Conservation (phyloP, 2,797 vertebrate genomes). For the Morelia viridis region DNA sequence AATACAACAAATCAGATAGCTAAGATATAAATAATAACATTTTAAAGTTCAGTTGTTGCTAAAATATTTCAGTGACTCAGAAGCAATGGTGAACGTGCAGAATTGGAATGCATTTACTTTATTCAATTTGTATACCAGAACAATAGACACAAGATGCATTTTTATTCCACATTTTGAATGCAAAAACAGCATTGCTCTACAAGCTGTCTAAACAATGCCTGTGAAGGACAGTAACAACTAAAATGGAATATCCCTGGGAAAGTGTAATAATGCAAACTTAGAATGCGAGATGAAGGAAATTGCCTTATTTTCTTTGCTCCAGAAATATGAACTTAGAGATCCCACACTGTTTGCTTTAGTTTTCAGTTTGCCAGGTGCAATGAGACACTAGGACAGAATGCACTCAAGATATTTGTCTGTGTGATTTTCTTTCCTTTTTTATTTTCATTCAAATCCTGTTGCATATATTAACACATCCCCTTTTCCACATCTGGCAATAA, state of each 20-base stretch:
- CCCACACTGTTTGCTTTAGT: slow-evolving; percentile 79
- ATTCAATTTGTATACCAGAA: slow-evolving; percentile 17
- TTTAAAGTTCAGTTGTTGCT: not conserved
- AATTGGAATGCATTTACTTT: not conserved
- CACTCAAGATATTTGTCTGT: slow-evolving; percentile 62
- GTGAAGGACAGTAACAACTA: slow-evolving; percentile 78
- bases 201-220: slow-evolving; percentile 91
- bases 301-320: slow-evolving; percentile 80
- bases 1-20: not conserved
- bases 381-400: slow-evolving; percentile 62
- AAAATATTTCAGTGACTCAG: not conserved
- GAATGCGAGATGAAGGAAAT: slow-evolving; percentile 73
- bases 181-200: slow-evolving; percentile 65
- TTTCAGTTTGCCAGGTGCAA: slow-evolving; percentile 77
- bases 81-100: not conserved
- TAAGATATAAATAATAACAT: not conserved
- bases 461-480: slow-evolving; percentile 69
- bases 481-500: slow-evolving; percentile 63
- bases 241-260: slow-evolving; percentile 87
- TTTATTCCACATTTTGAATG: slow-evolving; percentile 58
- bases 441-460: slow-evolving; percentile 56
- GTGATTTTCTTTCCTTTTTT: slow-evolving; percentile 57
- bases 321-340: slow-evolving; percentile 80
- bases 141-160: slow-evolving; percentile 62
- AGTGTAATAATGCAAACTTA: slow-evolving; percentile 72